phyloP scores from a whole-genome alignment of 2,113 vertebrate species.

The Silurus meridionalis region DNA sequence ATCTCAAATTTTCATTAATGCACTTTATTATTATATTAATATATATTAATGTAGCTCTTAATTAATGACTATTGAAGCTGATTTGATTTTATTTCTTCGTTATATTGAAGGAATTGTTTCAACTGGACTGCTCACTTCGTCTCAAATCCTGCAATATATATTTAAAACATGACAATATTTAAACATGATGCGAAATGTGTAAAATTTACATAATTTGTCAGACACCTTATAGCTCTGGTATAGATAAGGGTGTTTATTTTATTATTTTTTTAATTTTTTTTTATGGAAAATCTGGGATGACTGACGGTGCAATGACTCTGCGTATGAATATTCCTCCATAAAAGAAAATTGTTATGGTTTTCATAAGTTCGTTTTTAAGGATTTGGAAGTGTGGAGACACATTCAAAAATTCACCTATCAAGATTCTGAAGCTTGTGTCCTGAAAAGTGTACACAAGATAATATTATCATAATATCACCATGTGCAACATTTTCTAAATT shows the following conservation, averaged over 20 bases:
- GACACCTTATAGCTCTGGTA: no score
- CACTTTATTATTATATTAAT: background rate
- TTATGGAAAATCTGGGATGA: background rate
- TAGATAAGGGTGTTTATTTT: no score
- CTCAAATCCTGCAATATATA: background rate
- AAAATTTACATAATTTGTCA: no score
- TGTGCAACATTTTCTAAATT: no score
- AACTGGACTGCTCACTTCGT: background rate
- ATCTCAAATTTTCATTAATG: background rate
- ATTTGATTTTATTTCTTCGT: background rate
- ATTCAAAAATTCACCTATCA: background rate
- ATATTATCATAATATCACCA: no score
- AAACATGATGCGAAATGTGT: background rate
- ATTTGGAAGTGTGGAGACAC: background rate
- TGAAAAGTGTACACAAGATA: background rate
- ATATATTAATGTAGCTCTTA: background rate
- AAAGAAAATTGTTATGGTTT: background rate
- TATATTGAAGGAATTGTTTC: background rate
- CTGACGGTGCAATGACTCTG: background rate
- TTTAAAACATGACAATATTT: background rate
- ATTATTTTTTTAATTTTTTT: no score
- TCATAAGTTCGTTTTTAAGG: background rate
- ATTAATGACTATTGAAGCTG: background rate
- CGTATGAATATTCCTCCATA: background rate
- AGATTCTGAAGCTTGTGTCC: background rate